Evolutionary conservation across 1,140 invertebrate genomes (phyloP).

Genomic region (Macrocentrus cingulum): DNA sequence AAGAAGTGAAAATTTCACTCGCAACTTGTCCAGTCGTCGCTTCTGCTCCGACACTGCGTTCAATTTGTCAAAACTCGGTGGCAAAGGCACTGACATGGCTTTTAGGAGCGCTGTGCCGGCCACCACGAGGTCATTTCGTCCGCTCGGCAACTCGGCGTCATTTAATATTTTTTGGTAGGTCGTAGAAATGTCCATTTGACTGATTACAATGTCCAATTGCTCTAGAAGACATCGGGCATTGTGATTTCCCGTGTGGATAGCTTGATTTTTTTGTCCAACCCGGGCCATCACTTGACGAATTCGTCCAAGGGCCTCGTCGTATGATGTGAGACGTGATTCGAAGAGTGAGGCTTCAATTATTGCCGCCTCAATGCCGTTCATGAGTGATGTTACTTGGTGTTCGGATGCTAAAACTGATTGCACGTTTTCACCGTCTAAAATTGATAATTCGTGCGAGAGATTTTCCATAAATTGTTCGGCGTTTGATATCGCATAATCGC

Average conservation of each 20-base stretch:
- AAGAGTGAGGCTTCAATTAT: conserved; percentile 76
- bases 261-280: conserved; percentile 89
- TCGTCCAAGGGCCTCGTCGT: conserved; percentile 79
- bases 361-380: conserved; percentile 81
- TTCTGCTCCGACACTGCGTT: conserved; percentile 86
- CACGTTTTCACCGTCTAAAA: conserved; percentile 85
- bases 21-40: conserved; percentile 80
- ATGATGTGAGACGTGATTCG: conserved; percentile 72
- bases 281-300: conserved; percentile 84
- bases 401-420: conserved; percentile 84
- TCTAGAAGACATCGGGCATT: conserved; percentile 80
- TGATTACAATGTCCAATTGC: conserved; percentile 70
- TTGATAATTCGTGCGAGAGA: conserved; percentile 76
- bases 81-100: conserved; percentile 65
- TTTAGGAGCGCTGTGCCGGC: conserved; percentile 79
- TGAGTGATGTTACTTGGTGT: conserved; percentile 79
- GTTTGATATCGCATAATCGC: conserved; percentile 80
- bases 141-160: conserved; percentile 72
- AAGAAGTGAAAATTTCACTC: conserved; percentile 80
- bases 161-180: conserved; percentile 71
- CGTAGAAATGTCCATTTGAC: conserved; percentile 73
- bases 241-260: conserved; percentile 82
- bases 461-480: conserved; percentile 85
- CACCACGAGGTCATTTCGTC: conserved; percentile 74
- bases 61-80: conserved; percentile 62